Evolutionary conservation across 2,113 vertebrate species (phyloP).

Genomic region (Lepus timidus): DNA sequence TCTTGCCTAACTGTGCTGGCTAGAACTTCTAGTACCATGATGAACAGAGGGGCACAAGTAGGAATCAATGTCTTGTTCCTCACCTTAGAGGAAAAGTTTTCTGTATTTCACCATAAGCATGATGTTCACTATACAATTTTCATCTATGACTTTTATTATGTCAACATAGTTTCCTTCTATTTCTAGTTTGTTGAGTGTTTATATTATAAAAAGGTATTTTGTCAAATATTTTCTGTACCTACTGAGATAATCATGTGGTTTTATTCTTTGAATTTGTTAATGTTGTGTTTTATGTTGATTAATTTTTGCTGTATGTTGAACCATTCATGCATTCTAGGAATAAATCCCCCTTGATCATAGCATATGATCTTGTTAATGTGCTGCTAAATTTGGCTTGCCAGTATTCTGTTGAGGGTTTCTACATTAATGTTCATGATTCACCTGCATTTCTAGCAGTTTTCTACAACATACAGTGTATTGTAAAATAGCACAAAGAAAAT

Average conservation of each 20-base stretch:
- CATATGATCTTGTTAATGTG: neutral
- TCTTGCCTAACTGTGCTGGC: neutral
- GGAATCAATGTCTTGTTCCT: neutral
- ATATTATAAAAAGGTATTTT: too few relatives aligned
- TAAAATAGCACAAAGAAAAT: slow-evolving; percentile 47
- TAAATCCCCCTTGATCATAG: neutral
- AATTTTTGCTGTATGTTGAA: neutral
- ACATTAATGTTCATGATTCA: neutral
- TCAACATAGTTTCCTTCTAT: neutral
- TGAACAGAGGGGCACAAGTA: neutral
- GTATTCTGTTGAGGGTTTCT: neutral
- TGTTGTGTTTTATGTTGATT: neutral
- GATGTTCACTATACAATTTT: neutral
- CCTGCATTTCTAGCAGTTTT: neutral
- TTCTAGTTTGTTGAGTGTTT: too few relatives aligned
- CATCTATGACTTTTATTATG: neutral
- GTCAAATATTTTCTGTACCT: too few relatives aligned
- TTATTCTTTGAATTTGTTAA: neutral
- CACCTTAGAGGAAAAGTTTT: neutral
- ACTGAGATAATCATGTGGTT: too few relatives aligned
- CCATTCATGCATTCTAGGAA: neutral
- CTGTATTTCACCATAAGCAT: neutral
- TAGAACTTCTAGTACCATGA: neutral
- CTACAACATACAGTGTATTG: neutral
- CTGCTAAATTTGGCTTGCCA: neutral